A percentile compares a stretch with the other conserved stretches of the same genome.
Evolutionary conservation across 1,140 invertebrate species (phyloP).

Genomic region (Cepaea nemoralis): DNA sequence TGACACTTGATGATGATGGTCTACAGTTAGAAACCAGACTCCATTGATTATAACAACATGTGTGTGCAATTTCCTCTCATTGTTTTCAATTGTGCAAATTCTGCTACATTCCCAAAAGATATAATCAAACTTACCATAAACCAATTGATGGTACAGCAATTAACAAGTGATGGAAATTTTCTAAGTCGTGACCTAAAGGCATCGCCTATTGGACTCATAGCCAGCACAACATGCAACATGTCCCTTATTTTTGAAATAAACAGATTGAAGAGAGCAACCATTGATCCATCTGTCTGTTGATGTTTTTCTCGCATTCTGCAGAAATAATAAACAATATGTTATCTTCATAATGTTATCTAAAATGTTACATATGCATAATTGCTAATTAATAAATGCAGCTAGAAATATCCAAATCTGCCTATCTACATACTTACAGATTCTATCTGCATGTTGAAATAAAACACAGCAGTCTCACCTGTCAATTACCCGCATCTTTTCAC

Average conservation of each 20-base stretch:
- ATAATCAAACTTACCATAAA: conserved; percentile 22
- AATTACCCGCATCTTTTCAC: conserved; percentile 92
- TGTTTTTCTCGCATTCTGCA: conserved; percentile 81
- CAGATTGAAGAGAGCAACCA: conserved; percentile 71
- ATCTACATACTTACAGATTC: too few relatives aligned
- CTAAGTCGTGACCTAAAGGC: conserved; percentile 70
- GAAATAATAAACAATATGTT: conserved; percentile 28
- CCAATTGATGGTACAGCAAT: conserved; percentile 73
- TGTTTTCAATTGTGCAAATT: too few relatives aligned
- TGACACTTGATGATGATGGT: too few relatives aligned
- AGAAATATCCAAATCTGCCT: too few relatives aligned
- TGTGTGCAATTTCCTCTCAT: too few relatives aligned
- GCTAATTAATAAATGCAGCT: too few relatives aligned
- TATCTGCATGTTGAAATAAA: too few relatives aligned
- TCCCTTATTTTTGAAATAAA: conserved; percentile 69
- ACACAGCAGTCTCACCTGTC: conserved; percentile 81
- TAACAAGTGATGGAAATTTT: conserved; percentile 72
- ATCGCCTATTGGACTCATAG: conserved; percentile 72
- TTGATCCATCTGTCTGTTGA: conserved; percentile 75
- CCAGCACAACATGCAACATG: conserved; percentile 69
- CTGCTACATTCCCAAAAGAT: too few relatives aligned
- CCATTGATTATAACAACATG: too few relatives aligned
- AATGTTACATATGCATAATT: too few relatives aligned
- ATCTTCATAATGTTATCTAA: too few relatives aligned
- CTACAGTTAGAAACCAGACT: too few relatives aligned